Evolutionary conservation across 2,113 vertebrate species (phyloP), one percentile per base, ranked within the genome.

Genomic region (Platysteira castanea): DNA sequence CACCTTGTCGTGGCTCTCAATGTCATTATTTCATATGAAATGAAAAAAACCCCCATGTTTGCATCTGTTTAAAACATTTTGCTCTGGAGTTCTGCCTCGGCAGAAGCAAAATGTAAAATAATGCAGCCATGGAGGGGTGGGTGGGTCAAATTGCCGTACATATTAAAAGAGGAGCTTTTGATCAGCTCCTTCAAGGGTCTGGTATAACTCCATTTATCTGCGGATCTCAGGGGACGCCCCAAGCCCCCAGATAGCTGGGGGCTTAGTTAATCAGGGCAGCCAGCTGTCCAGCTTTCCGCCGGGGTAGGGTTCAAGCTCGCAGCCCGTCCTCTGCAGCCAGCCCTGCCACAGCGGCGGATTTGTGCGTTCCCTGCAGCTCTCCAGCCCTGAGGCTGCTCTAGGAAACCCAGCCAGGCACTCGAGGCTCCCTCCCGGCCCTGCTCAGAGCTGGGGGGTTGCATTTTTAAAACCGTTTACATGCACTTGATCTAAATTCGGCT

Each of bases 231-330:
- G 94, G 94, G 96, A 94, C 0, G 11, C 74, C 74, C 90, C 16
- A 39, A 73, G 73, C 84, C 87, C 68, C 20, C 60, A 49, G 84
- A 84, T 89, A 87, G 70, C 75, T 18, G 95, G 78, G 76, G 92
- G 75, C 74, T 97, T 82, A 82, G 95, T 96, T 96, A 97, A 97
- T 96, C 87, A 94, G 92, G 93, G 92, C 42, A 81, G 90, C 96
- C 96, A 96, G 96, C 90, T 97, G 93, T 96, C 95, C 95, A 60
- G 87, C 87, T 87, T 50, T 75, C 37, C 4, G 1, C 47, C 0
- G 1, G 80, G n/a, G 60, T 50, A 47, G 78, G 96, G 91, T 91
- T 94, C 93, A 91, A 89, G 95, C 82, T 65, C 93, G 27, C 53
- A 60, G 65, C 73, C 84, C 47, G 5, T 35, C 65, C 89, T 61